Percentiles rank a stretch among this genome's conserved stretches.
These are phyloP conservation scores for Nemotelus nigrinus DNA, from an alignment of 2,888 invertebrate genomes.

Conservation along the genomic window DNA sequence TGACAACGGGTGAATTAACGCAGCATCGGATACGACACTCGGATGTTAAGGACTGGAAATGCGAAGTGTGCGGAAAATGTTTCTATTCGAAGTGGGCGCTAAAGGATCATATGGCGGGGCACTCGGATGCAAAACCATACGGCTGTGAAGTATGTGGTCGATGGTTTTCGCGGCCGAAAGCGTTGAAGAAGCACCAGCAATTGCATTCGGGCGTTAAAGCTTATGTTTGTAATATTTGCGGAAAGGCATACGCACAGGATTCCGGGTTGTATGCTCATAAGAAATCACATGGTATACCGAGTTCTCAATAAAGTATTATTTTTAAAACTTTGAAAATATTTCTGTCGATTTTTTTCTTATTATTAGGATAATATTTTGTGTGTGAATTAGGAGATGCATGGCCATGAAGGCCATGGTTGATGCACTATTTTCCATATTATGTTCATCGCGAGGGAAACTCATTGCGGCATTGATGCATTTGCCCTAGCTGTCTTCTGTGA, in stretches of 20 bases:
- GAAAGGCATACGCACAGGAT: constrained; percentile 53
- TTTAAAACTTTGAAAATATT: background rate
- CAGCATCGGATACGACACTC: constrained; percentile 39
- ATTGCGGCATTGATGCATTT: too few species aligned
- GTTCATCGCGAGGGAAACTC: too few species aligned
- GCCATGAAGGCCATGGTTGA: background rate
- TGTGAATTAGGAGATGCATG: constrained; percentile 24
- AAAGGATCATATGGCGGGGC: constrained; percentile 29
- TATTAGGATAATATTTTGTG: too few species aligned
- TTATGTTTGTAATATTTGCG: constrained; percentile 52
- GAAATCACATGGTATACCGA: constrained; percentile 47
- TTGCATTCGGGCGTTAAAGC: constrained; percentile 52
- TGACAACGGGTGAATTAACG: constrained; percentile 36
- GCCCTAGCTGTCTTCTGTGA: too few species aligned
- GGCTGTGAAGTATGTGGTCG: constrained; percentile 49
- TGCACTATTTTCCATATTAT: too few species aligned
- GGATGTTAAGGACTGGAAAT: constrained; percentile 39
- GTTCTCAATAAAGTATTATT: constrained; percentile 23
- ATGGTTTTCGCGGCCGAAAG: constrained; percentile 51
- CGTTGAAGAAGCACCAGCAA: constrained; percentile 51
- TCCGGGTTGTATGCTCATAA: constrained; percentile 52
- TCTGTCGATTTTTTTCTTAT: constrained; percentile 27
- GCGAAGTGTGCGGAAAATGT: constrained; percentile 43
- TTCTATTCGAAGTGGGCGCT: constrained; percentile 38
- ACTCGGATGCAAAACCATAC: constrained; percentile 36